Conservation (phyloP, 2,888 invertebrate genomes). For the Alloplasta piceator region DNA sequence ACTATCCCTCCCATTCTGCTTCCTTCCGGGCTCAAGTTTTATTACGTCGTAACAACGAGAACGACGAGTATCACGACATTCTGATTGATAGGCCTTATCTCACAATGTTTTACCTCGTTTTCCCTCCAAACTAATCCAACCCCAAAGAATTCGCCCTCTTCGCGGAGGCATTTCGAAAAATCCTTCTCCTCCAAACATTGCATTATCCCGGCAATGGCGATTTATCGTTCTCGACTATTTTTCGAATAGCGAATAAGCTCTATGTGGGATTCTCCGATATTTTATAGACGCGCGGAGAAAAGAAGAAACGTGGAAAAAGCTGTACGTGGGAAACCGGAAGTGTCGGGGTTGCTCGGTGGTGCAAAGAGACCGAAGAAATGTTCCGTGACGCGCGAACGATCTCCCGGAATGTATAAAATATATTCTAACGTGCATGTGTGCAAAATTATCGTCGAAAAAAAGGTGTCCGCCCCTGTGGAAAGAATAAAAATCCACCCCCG, state of each 20-base stretch:
- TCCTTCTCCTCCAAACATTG: too few relatives aligned
- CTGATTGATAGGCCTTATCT: slow-evolving; percentile 75
- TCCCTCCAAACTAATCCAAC: not conserved
- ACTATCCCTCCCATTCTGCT: not conserved
- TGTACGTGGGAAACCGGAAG: slow-evolving; percentile 53
- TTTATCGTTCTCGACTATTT: slow-evolving; percentile 47
- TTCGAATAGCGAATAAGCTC: slow-evolving; percentile 18
- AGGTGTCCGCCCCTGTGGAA: slow-evolving; percentile 78
- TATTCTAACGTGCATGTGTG: too few relatives aligned
- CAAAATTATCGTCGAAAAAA: slow-evolving; percentile 49
- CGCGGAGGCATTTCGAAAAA: too few relatives aligned
- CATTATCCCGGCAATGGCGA: slow-evolving; percentile 39
- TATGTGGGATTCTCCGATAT: slow-evolving; percentile 31
- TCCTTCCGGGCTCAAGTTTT: slow-evolving; percentile 68
- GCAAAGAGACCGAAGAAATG: slow-evolving; percentile 72
- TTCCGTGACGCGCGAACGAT: slow-evolving; percentile 79
- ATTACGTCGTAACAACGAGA: slow-evolving; percentile 76
- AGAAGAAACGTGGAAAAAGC: slow-evolving; percentile 31
- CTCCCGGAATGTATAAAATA: slow-evolving; percentile 56
- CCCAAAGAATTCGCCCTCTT: too few relatives aligned
- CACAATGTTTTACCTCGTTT: slow-evolving; percentile 41
- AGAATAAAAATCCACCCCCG: too few relatives aligned
- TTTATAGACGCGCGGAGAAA: slow-evolving; percentile 15
- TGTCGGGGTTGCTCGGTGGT: slow-evolving; percentile 58
- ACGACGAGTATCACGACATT: slow-evolving; percentile 71